Evolutionary conservation across 1,140 invertebrate species (phyloP).

Genomic region (Agrilus planipennis): DNA sequence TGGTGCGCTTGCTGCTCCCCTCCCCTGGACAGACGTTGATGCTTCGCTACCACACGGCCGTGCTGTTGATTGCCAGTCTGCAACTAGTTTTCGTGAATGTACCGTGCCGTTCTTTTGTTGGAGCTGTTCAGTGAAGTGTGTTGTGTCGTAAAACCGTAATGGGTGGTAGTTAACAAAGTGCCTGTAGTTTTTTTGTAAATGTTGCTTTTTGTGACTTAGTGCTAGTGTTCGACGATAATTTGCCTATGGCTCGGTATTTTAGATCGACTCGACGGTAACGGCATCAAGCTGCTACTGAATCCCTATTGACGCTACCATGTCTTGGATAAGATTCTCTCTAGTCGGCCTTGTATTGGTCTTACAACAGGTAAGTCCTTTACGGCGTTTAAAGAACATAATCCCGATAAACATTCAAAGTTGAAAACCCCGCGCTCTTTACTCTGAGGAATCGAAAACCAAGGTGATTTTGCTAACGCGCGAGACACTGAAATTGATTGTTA

Average conservation of each 20-base stretch:
- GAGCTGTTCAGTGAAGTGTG: conserved; percentile 9
- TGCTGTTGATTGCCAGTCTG: conserved; percentile 21
- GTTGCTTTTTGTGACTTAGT: conserved; percentile 7
- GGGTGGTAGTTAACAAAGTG: conserved; percentile 1
- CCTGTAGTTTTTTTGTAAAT: conserved; percentile 1
- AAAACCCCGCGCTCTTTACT: too few relatives aligned
- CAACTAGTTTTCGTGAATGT: conserved; percentile 19
- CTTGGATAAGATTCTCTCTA: conserved; percentile 31
- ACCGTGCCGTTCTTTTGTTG: conserved; percentile 8
- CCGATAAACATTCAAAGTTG: too few relatives aligned
- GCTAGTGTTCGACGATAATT: conserved; percentile 19
- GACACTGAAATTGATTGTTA: conserved; percentile 19
- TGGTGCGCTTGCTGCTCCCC: conserved; percentile 31
- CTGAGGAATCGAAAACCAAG: too few relatives aligned
- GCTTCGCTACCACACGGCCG: conserved; percentile 22
- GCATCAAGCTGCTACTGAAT: conserved; percentile 25
- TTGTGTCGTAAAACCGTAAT: conserved; percentile 12
- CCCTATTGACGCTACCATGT: conserved; percentile 24
- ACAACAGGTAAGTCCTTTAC: conserved; percentile 31
- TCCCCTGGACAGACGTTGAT: conserved; percentile 20
- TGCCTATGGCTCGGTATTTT: conserved; percentile 33
- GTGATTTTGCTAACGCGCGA: too few relatives aligned
- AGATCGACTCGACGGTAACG: conserved; percentile 33
- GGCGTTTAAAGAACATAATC: too few relatives aligned
- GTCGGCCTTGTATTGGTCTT: conserved; percentile 22